phyloP scores from a whole-genome alignment of 2,797 vertebrate species.

The Brachyrhaphis roseni region DNA sequence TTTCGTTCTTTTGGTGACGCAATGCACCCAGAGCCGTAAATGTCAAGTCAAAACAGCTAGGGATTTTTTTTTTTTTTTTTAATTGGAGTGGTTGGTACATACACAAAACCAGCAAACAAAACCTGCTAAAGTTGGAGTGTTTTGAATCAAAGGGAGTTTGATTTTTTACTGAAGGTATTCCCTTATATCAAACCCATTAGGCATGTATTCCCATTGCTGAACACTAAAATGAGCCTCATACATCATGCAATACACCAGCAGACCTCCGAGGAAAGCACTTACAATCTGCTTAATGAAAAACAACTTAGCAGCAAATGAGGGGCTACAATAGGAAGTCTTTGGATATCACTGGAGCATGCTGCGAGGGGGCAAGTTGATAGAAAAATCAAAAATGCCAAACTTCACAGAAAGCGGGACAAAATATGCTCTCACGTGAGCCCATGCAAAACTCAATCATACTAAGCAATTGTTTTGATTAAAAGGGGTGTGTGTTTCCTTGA shows the following conservation, averaged over 20 bases:
- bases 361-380: neutral
- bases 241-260: conserved; percentile 51
- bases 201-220: conserved; percentile 48
- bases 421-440: neutral
- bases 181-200: conserved; percentile 44
- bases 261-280: conserved; percentile 40
- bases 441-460: neutral
- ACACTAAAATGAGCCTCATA: conserved; percentile 63
- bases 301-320: conserved; percentile 56
- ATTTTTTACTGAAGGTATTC: conserved; percentile 41
- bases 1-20: conserved; percentile 2
- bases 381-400: conserved; percentile 18
- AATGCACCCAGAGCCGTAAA: conserved; percentile 23
- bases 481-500: neutral
- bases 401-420: neutral
- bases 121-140: conserved; percentile 7
- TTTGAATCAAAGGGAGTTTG: conserved; percentile 13
- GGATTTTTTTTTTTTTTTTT: neutral
- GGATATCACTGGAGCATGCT: conserved; percentile 20
- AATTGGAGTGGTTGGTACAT: neutral
- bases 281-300: conserved; percentile 56
- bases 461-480: conserved; percentile 7
- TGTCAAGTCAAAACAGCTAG: conserved; percentile 27
- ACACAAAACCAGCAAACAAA: neutral
- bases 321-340: conserved; percentile 25